phyloP scores from a whole-genome alignment of 1,140 invertebrate species.

The Leptopilina clavipes region DNA sequence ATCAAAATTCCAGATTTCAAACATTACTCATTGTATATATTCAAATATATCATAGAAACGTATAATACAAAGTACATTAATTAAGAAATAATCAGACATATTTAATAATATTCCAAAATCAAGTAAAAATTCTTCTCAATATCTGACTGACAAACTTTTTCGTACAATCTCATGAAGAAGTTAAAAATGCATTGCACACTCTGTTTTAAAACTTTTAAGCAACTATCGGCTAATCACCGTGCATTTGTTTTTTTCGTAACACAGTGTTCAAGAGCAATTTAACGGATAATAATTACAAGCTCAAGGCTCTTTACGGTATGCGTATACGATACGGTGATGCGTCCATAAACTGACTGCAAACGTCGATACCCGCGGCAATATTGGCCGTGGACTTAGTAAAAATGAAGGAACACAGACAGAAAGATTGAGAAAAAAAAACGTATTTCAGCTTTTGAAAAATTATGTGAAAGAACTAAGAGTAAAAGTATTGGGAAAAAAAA shows the following conservation, averaged over 20 bases:
- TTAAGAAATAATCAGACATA: too few relatives aligned
- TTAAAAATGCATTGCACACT: neutral
- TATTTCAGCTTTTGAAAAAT: neutral
- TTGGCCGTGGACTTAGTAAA: constrained; percentile 36
- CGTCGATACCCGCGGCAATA: constrained; percentile 44
- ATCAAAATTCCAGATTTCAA: neutral
- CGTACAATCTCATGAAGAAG: neutral
- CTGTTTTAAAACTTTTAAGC: neutral
- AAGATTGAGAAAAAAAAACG: constrained; percentile 17
- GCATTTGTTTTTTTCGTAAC: constrained; percentile 20
- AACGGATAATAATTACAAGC: constrained; percentile 33
- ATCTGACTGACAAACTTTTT: neutral
- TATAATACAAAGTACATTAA: too few relatives aligned
- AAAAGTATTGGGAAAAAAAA: constrained; percentile 12
- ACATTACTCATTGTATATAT: neutral
- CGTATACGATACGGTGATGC: neutral
- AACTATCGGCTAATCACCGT: neutral
- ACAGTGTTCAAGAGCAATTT: constrained; percentile 24
- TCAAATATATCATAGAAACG: neutral
- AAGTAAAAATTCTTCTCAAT: too few relatives aligned
- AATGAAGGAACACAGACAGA: constrained; percentile 34
- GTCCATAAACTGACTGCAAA: constrained; percentile 33
- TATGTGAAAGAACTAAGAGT: neutral
- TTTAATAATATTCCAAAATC: too few relatives aligned
- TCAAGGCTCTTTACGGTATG: neutral